Percentiles rank a stretch among this genome's conserved stretches.
phyloP scores from a whole-genome alignment of 2,888 invertebrate genomes.

The Lithophane semibrunnea region DNA sequence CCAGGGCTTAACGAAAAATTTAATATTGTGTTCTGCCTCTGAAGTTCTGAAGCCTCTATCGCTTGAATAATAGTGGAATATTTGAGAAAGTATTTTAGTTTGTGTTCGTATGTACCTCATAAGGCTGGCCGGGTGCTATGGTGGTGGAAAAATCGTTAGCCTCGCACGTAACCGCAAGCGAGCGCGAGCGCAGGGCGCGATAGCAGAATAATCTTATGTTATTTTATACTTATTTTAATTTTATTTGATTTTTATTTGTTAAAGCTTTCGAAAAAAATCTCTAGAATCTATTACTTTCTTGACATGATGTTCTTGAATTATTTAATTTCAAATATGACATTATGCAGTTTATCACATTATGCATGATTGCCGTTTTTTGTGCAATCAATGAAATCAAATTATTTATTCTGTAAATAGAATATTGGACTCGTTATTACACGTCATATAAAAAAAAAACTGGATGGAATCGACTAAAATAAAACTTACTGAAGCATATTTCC shows the following conservation, averaged over 20 bases:
- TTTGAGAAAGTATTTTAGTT: constrained; percentile 25
- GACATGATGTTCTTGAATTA: not conserved
- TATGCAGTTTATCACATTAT: no score
- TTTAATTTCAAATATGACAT: not conserved
- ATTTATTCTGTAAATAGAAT: no score
- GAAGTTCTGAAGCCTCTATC: not conserved
- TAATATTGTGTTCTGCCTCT: no score
- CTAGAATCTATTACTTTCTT: not conserved
- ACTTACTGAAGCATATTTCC: no score
- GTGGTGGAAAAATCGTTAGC: constrained; percentile 84
- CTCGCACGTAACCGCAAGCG: constrained; percentile 81
- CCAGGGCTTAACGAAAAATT: no score
- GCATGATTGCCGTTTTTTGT: no score
- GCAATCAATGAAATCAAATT: no score
- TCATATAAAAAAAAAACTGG: no score
- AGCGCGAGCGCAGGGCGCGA: constrained; percentile 70
- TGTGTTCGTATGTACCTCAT: constrained; percentile 69
- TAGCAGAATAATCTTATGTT: constrained; percentile 69
- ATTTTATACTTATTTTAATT: not conserved
- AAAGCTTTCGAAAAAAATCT: not conserved
- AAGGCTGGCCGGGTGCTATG: constrained; percentile 70
- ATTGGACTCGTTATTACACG: no score
- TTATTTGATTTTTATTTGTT: not conserved
- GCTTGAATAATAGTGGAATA: not conserved
- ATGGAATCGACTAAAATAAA: no score